Evolutionary conservation across 2,797 vertebrate species (phyloP).

Genomic region (Threskiornis aethiopicus): DNA sequence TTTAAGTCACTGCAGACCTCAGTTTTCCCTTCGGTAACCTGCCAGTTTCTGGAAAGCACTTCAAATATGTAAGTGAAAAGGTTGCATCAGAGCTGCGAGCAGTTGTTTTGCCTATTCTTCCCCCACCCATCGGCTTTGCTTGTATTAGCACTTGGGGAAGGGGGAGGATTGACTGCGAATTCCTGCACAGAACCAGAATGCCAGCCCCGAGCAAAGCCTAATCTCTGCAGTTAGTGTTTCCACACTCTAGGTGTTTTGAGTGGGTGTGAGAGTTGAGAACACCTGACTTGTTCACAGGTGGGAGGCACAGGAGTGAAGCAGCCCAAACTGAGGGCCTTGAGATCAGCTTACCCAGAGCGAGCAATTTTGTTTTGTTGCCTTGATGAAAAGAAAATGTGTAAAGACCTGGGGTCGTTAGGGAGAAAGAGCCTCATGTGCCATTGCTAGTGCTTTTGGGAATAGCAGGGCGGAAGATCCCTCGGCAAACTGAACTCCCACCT

Average conservation of each 20-base stretch:
- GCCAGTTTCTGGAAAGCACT: not conserved
- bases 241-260: not conserved
- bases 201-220: not conserved
- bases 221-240: not conserved
- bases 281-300: fast-evolving
- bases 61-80: not conserved
- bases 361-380: not conserved
- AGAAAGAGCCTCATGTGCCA: not conserved
- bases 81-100: not conserved
- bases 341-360: not conserved
- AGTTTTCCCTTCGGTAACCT: not conserved
- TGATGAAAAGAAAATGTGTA: not conserved
- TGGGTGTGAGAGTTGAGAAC: not conserved
- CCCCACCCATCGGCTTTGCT: not conserved
- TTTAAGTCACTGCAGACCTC: not conserved
- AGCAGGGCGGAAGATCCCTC: not conserved
- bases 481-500: not conserved
- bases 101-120: not conserved
- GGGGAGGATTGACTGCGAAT: not conserved
- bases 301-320: not conserved
- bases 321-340: not conserved
- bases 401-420: not conserved
- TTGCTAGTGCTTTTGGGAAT: not conserved
- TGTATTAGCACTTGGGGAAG: not conserved
- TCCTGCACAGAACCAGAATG: fast-evolving